Evolutionary conservation across 2,797 vertebrate genomes (phyloP), one percentile per base, ranked within the genome.

Genomic region (Acropternis orthonyx): DNA sequence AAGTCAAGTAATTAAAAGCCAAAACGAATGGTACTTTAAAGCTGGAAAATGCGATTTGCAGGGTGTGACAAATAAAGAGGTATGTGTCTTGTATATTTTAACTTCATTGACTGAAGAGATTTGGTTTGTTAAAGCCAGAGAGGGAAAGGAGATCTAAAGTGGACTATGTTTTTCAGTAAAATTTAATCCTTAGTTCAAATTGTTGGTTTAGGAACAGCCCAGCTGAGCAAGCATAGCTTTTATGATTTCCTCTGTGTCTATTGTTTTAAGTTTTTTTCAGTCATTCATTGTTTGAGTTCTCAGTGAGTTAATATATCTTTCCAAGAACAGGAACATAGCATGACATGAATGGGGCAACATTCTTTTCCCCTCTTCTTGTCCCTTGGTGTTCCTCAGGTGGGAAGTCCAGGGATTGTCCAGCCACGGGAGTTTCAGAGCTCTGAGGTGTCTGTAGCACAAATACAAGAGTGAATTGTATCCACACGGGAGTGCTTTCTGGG

Each of bases 1-100:
- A 95, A 93, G 85, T 75, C 81, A 91, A 84, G 95, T 96, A 97
- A 97, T 97, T 97, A 97, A 93, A 97, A 94, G 71, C 89, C 93
- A 94, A 96, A 96, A 90, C 58, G 22, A 96, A 97, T 96, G 92
- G 63, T 74, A 79, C 81, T 92, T 96, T 89, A 96, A 75, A 85
- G 76, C 69, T 85, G 76, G 88, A 96, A 96, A 96, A 96, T 94
- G 61, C 95, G 95, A 94, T 97, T 97, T 95, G 54, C 27, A 6
- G 84, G 23, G 84, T 85, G 55, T 93, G 88, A 97, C 78, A 95
- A 88, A 95, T 89, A 94, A 91, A 92, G 65, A 89, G 32, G 62
- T 89, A 44, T 28, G 7, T 90, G 93, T 67, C 36, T 49, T 82
- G 74, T 77, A 49, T 85, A 85, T 93, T 88, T 96, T 92, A 62